phyloP scores from a whole-genome alignment of 2,888 invertebrate species.

The Drosophila pegasa region DNA sequence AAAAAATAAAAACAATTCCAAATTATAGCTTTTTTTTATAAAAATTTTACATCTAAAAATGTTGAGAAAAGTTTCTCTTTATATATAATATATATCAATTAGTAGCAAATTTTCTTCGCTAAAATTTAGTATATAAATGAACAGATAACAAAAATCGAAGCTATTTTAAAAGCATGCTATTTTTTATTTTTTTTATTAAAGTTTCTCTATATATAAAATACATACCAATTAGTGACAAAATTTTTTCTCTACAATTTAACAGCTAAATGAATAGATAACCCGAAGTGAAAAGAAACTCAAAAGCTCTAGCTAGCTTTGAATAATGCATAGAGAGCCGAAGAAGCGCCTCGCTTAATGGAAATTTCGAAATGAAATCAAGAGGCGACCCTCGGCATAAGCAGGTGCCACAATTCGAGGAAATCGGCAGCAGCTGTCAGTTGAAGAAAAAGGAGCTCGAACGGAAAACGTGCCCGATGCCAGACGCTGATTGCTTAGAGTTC shows the following conservation, averaged over 20 bases:
- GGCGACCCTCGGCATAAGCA: background rate
- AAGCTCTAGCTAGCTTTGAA: background rate
- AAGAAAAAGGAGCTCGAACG: background rate
- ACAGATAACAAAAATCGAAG: too few species aligned
- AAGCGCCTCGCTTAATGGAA: conserved; percentile 8
- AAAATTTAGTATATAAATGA: too few species aligned
- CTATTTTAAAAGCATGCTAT: too few species aligned
- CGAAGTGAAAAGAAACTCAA: background rate
- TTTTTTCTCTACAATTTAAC: background rate
- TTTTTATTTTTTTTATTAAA: too few species aligned
- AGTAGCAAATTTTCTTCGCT: too few species aligned
- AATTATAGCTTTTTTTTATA: too few species aligned
- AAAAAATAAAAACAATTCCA: too few species aligned
- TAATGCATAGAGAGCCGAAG: background rate
- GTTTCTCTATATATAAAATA: too few species aligned
- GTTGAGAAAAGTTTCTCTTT: too few species aligned
- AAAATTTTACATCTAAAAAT: too few species aligned
- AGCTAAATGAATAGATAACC: background rate
- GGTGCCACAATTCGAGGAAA: conserved; percentile 11
- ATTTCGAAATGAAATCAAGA: conserved; percentile 1
- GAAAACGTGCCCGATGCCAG: conserved; percentile 22
- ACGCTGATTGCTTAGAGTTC: conserved; percentile 28
- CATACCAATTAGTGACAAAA: conserved; percentile 11
- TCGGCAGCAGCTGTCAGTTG: conserved; percentile 33
- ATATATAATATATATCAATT: too few species aligned